These are phyloP conservation scores for Dichetophora obliterata DNA, from an alignment of 2,888 invertebrate genomes.

Conservation along the genomic window DNA sequence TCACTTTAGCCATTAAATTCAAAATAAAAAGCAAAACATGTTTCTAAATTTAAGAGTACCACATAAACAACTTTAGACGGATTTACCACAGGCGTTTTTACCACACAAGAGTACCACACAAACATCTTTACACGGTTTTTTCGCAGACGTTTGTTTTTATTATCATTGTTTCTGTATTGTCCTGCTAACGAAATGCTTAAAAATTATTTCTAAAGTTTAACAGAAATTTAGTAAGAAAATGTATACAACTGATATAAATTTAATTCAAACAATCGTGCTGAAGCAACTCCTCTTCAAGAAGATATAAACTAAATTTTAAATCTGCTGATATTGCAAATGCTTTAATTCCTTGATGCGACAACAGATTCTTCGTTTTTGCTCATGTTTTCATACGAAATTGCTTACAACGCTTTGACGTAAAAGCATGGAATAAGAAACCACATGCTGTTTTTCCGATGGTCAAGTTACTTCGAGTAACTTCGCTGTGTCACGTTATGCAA, in stretches of 20 bases:
- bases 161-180: no score
- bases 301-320: neutral
- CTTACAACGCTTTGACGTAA: slow-evolving; percentile 7
- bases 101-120: no score
- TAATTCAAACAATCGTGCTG: slow-evolving; percentile 46
- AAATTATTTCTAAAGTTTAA: no score
- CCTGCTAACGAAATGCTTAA: no score
- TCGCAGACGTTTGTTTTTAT: no score
- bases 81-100: no score
- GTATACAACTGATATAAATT: neutral
- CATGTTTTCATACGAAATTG: neutral
- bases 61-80: no score
- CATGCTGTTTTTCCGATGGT: slow-evolving; percentile 8
- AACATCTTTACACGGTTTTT: no score
- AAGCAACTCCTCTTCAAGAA: slow-evolving; percentile 63
- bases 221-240: neutral
- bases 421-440: neutral
- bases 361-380: neutral
- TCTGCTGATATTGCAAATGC: slow-evolving; percentile 9
- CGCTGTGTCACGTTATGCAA: slow-evolving; percentile 3
- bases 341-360: neutral
- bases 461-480: slow-evolving; percentile 15
- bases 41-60: no score
- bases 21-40: no score
- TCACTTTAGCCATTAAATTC: no score